Conservation (phyloP, 1,140 invertebrate species). For the Lordiphosa stackelbergi region DNA sequence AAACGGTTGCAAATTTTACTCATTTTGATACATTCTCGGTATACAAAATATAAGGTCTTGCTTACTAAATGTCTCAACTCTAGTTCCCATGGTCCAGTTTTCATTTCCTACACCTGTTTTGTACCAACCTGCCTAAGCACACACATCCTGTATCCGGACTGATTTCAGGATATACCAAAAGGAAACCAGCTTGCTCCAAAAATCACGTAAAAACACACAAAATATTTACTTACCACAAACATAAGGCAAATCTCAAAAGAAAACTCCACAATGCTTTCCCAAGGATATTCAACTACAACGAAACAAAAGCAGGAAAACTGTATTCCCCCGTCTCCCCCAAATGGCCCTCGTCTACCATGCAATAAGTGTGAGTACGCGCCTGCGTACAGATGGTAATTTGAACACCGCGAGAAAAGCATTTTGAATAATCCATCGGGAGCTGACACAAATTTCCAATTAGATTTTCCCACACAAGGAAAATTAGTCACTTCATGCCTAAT, state of each 20-base stretch:
- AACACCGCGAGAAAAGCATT: slow-evolving; percentile 63
- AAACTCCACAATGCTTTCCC: slow-evolving; percentile 35
- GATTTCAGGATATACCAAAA: slow-evolving; percentile 37
- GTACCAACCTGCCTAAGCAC: slow-evolving; percentile 28
- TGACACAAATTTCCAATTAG: slow-evolving; percentile 54
- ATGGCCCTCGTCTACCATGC: not conserved
- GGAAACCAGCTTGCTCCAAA: slow-evolving; percentile 61
- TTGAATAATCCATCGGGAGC: slow-evolving; percentile 41
- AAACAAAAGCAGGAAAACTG: slow-evolving; percentile 42
- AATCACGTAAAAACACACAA: slow-evolving; percentile 52
- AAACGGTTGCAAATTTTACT: too few relatives aligned
- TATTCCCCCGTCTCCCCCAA: slow-evolving; percentile 31
- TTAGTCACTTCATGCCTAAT: slow-evolving; percentile 68
- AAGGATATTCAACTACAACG: slow-evolving; percentile 68
- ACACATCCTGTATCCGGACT: slow-evolving; percentile 57
- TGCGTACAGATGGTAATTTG: slow-evolving; percentile 60
- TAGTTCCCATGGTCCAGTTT: too few relatives aligned
- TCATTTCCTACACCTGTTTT: slow-evolving; percentile 44
- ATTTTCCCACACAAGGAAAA: slow-evolving; percentile 61
- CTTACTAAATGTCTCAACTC: too few relatives aligned
- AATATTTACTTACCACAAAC: slow-evolving; percentile 48
- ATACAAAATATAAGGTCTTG: too few relatives aligned
- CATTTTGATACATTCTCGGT: too few relatives aligned
- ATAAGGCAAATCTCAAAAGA: slow-evolving; percentile 7
- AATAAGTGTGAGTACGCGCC: slow-evolving; percentile 23